These are phyloP conservation scores for Myotis vivesi DNA, from an alignment of 2,797 vertebrate species.

Conservation along the genomic window DNA sequence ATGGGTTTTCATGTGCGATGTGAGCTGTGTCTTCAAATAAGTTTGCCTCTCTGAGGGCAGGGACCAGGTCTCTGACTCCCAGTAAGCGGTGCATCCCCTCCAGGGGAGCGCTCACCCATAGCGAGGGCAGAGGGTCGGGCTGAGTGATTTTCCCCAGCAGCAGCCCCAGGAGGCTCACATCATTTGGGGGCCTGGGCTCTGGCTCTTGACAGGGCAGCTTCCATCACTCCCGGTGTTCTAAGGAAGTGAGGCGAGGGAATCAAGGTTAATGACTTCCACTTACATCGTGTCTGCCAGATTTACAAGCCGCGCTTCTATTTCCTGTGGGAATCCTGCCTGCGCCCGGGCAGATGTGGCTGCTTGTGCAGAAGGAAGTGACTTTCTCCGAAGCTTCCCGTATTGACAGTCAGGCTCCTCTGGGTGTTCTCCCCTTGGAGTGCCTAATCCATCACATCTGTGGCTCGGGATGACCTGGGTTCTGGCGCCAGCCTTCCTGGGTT, in stretches of 20 bases:
- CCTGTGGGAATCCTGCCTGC: conserved; percentile 27
- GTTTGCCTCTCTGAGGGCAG: conserved; percentile 44
- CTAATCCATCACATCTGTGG: too few species aligned
- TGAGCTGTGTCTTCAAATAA: conserved; percentile 50
- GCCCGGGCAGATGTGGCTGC: conserved; percentile 32
- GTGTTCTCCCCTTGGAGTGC: neutral
- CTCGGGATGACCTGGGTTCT: neutral
- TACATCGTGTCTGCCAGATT: conserved; percentile 47
- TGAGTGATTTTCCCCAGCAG: neutral
- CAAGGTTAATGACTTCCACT: conserved; percentile 61
- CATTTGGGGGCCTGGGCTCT: neutral
- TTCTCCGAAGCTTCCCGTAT: neutral
- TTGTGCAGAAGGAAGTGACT: neutral
- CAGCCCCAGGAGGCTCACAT: neutral
- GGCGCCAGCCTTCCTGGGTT: neutral
- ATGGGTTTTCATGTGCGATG: conserved; percentile 12
- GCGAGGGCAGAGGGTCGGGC: neutral
- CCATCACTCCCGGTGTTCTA: neutral
- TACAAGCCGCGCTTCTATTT: conserved; percentile 11
- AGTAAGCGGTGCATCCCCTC: neutral
- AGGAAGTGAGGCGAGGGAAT: conserved; percentile 23
- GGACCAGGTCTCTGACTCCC: neutral
- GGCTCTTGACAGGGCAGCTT: neutral
- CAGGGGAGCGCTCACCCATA: accelerated
- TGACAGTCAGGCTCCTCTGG: neutral